Evolutionary conservation across 2,113 vertebrate genomes (phyloP).

Genomic region (Azemiops feae): DNA sequence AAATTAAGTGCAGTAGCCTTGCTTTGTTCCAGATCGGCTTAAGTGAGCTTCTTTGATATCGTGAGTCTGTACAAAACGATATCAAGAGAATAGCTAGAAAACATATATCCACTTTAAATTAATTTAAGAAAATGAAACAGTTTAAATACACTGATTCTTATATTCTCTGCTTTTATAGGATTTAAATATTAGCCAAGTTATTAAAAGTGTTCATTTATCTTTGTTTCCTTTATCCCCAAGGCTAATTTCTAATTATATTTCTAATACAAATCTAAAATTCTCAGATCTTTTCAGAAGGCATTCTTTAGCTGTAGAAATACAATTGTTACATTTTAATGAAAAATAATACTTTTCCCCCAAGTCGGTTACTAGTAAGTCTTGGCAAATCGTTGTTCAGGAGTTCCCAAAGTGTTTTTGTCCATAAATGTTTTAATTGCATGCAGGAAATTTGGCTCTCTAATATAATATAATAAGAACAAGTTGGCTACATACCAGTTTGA

Average conservation of each 20-base stretch:
- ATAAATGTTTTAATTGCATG: constrained; percentile 35
- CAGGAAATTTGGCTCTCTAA: constrained; percentile 28
- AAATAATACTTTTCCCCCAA: constrained; percentile 39
- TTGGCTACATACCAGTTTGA: constrained; percentile 12
- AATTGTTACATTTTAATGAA: constrained; percentile 54
- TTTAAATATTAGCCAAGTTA: constrained; percentile 59
- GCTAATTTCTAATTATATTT: constrained; percentile 49
- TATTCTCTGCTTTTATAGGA: constrained; percentile 52
- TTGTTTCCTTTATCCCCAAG: constrained; percentile 36
- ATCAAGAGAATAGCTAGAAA: background rate
- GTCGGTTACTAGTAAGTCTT: constrained; percentile 41
- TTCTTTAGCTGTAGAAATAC: constrained; percentile 49
- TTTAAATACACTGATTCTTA: constrained; percentile 49
- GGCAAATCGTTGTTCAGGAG: constrained; percentile 54
- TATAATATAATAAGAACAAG: constrained; percentile 53
- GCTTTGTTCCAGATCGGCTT: background rate
- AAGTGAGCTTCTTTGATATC: background rate
- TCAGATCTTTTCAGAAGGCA: constrained; percentile 47
- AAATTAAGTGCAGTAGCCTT: background rate
- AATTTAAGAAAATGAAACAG: constrained; percentile 32
- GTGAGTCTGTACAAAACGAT: background rate
- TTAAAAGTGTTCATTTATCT: constrained; percentile 7
- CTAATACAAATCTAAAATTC: constrained; percentile 51
- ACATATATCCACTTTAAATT: background rate
- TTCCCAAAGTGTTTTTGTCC: constrained; percentile 52